Evolutionary conservation across 2,113 vertebrate species (phyloP).

Genomic region (Coptodon rendalli): DNA sequence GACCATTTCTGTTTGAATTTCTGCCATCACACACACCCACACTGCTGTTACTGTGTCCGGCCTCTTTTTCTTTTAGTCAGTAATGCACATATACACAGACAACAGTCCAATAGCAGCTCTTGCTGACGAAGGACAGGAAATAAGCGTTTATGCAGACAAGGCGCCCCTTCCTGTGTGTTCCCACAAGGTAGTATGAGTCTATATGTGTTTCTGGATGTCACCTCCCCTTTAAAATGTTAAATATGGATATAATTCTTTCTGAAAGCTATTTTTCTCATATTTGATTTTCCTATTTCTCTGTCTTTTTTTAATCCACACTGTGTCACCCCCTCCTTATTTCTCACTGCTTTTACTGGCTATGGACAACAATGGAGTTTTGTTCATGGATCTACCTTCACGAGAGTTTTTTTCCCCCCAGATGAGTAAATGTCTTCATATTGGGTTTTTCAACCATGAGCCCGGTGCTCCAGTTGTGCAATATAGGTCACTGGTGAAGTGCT

Average conservation of each 20-base stretch:
- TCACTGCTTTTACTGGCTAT: constrained; percentile 6
- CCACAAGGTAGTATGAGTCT: background rate
- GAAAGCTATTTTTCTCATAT: constrained; percentile 11
- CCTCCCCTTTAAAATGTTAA: background rate
- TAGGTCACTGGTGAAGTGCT: constrained; percentile 30
- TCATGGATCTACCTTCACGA: constrained; percentile 12
- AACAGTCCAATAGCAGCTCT: constrained; percentile 26
- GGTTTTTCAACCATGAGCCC: constrained; percentile 5
- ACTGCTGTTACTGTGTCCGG: background rate
- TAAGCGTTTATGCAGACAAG: constrained; percentile 75
- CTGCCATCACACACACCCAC: constrained; percentile 17
- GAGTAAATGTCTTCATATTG: constrained; percentile 16
- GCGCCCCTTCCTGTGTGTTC: constrained; percentile 72
- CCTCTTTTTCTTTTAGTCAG: constrained; percentile 5
- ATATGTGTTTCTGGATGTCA: constrained; percentile 22
- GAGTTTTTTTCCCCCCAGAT: background rate
- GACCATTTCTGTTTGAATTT: constrained; percentile 30
- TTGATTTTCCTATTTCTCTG: background rate
- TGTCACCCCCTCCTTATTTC: background rate
- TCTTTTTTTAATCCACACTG: background rate
- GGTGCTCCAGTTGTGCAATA: constrained; percentile 12
- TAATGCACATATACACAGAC: constrained; percentile 4
- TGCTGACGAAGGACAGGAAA: constrained; percentile 72
- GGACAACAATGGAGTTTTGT: constrained; percentile 53
- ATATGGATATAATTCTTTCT: background rate